phyloP scores from a whole-genome alignment of 2,113 vertebrate genomes.

The Talpa occidentalis region DNA sequence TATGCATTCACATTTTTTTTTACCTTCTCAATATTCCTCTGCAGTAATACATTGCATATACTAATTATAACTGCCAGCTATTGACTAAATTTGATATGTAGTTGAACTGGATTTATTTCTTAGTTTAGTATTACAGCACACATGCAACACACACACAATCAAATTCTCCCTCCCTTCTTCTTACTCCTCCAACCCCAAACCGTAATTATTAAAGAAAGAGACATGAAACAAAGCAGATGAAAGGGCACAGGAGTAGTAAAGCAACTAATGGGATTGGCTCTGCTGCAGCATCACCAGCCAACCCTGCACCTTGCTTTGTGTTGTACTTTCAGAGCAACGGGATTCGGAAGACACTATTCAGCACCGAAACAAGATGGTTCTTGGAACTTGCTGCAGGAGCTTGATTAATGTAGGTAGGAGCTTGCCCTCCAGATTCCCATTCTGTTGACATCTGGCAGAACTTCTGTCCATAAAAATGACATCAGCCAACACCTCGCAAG shows the following conservation, averaged over 20 bases:
- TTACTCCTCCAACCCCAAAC: not conserved
- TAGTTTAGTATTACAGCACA: slow-evolving; percentile 31
- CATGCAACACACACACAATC: not conserved
- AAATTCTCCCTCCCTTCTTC: not conserved
- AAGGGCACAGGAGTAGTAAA: rapidly evolving
- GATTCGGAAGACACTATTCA: not conserved
- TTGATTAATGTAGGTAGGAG: not conserved
- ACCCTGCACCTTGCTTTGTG: not conserved
- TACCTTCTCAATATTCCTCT: slow-evolving; percentile 47
- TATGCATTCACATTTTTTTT: not conserved
- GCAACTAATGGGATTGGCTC: not conserved
- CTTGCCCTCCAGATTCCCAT: slow-evolving; percentile 22
- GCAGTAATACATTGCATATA: not conserved
- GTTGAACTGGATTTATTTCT: slow-evolving; percentile 53
- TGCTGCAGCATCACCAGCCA: not conserved
- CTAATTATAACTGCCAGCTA: slow-evolving; percentile 58
- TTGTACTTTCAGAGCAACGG: not conserved
- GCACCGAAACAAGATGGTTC: not conserved
- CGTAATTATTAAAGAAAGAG: slow-evolving; percentile 33
- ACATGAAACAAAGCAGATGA: not conserved
- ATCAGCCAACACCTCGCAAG: slow-evolving; percentile 15
- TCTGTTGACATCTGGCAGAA: slow-evolving; percentile 51
- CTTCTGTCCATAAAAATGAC: slow-evolving; percentile 52
- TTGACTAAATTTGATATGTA: slow-evolving; percentile 42
- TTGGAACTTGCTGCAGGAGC: not conserved